Evolutionary conservation across 2,113 vertebrate genomes (phyloP).

Genomic region (Miniopterus natalensis): DNA sequence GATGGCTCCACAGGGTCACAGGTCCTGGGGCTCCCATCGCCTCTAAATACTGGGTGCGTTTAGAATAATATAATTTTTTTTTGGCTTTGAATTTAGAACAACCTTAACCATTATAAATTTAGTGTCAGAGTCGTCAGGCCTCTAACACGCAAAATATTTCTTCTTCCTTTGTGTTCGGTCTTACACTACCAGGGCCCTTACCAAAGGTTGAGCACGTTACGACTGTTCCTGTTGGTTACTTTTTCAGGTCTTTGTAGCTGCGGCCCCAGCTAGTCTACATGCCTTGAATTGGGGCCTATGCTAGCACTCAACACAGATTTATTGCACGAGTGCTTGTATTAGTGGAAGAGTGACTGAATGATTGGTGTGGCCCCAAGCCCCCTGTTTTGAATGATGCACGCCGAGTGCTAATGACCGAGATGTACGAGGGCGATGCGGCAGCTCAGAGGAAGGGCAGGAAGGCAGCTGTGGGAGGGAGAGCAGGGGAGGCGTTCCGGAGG

Average conservation of each 20-base stretch:
- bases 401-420: not conserved
- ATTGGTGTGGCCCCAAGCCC: not conserved
- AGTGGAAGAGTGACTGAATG: not conserved
- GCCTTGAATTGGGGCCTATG: not conserved
- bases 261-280: not conserved
- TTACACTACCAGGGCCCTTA: not conserved
- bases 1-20: not conserved
- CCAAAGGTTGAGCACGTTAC: not conserved
- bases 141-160: not conserved
- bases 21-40: not conserved
- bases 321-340: not conserved
- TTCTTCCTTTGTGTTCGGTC: constrained; percentile 34
- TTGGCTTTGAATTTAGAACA: constrained; percentile 38
- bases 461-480: not conserved
- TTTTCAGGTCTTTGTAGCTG: not conserved
- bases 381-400: not conserved
- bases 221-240: not conserved
- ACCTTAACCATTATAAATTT: not conserved
- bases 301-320: not conserved
- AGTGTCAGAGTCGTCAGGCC: not conserved
- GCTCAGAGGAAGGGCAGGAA: not conserved
- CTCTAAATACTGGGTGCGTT: not conserved
- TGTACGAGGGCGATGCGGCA: not conserved
- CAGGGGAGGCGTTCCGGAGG: not conserved
- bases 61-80: not conserved